Base-by-base conservation (phyloP, 2,888 invertebrate genomes). In the Apamea epomidion region DNA sequence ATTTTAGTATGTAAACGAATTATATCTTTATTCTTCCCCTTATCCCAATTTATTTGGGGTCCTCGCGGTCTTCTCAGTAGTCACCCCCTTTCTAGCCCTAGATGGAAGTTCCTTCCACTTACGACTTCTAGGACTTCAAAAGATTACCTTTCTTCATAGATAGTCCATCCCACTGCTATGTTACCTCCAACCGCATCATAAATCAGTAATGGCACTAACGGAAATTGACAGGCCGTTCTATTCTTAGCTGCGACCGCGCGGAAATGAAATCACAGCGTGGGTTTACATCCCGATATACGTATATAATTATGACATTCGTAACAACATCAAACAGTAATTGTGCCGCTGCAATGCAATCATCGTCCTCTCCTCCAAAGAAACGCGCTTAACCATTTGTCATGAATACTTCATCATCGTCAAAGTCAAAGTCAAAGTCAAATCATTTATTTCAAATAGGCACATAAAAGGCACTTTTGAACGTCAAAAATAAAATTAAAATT, bases 181-280 rank as follows among this genome's bases (percentile, higher is more conserved):
- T 6, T 45, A 77, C 48, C 72, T 65, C 48, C 67, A 67, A 60
- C 60, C 29, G 25, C 25, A 80, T 42, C 73, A n/a, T 73, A 60
- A 67, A 67, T 48, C 16, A 37, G 12, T 62, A 58, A 72, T 48
- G 29, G 54, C 48, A 64, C 37, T 48, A 68, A 51, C 78, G 62
- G 78, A 82, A 82, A 78, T 83, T 64, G 82, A 73, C 82, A 78
- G 37, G 29, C 72, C 25, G 48, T 51, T 70, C 82, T 78, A 82
- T 82, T 83, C 71, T 78, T 83, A 78, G 72, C 32, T 2, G 10
- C 68, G 29, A 72, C 16, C 14, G 83, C 72, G 2, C 78, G 78
- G 78, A 73, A 83, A 82, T 68, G 37, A 54, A 73, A 77, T 70
- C 83, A 54, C 32, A 74, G 65, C 73, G 71, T 82, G 71, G 67